These are phyloP conservation scores for Papilio glaucus DNA, from an alignment of 1,140 invertebrate species.

Conservation along the genomic window DNA sequence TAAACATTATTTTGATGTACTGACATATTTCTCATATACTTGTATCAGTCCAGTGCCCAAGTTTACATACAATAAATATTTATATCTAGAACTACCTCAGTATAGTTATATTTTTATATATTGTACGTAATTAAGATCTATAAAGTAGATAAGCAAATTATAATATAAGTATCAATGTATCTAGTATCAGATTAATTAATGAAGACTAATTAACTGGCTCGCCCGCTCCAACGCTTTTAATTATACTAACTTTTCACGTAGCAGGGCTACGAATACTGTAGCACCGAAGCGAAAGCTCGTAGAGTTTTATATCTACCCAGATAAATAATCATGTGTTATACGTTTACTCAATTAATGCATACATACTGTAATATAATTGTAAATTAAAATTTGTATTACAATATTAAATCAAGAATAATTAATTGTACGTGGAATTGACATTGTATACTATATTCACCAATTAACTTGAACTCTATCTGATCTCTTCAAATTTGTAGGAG, in stretches of 20 bases:
- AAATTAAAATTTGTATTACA: too few relatives aligned
- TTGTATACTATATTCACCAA: too few relatives aligned
- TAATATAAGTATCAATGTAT: neutral
- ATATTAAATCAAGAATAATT: too few relatives aligned
- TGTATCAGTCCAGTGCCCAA: conserved; percentile 56
- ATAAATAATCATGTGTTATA: neutral
- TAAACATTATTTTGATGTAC: too few relatives aligned
- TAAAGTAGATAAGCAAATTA: neutral
- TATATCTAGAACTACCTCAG: too few relatives aligned
- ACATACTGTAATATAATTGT: too few relatives aligned
- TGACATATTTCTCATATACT: too few relatives aligned
- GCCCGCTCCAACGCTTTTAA: conserved; percentile 13
- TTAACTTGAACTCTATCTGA: too few relatives aligned
- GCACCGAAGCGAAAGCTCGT: neutral
- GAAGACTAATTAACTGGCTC: neutral
- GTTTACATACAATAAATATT: too few relatives aligned
- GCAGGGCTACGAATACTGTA: conserved; percentile 1
- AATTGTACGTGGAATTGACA: too few relatives aligned
- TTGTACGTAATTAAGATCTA: neutral
- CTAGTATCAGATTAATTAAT: neutral
- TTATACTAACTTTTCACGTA: conserved; percentile 22
- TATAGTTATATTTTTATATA: neutral
- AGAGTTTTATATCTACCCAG: neutral
- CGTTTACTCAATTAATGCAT: too few relatives aligned
- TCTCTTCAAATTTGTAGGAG: too few relatives aligned